These are phyloP conservation scores for Scortum barcoo DNA, from an alignment of 2,113 vertebrate species.

Conservation along the genomic window DNA sequence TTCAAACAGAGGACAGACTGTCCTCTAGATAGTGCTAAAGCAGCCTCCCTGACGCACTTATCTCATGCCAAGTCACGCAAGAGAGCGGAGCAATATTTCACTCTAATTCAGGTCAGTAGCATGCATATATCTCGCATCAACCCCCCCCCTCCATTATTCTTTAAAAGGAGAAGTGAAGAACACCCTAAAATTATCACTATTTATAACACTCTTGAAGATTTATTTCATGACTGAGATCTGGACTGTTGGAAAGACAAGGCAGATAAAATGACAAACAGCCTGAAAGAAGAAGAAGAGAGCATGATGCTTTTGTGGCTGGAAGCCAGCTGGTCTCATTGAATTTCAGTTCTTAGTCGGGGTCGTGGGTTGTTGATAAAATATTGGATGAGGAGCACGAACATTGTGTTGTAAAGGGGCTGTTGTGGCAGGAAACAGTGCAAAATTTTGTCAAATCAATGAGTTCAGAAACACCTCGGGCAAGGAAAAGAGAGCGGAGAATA, in stretches of 20 bases:
- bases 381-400: background rate
- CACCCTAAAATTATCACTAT: slow-evolving; percentile 35
- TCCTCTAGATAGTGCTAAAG: slow-evolving; percentile 72
- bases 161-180: slow-evolving; percentile 41
- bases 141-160: background rate
- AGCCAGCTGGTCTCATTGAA: background rate
- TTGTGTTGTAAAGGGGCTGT: slow-evolving; percentile 20
- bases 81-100: slow-evolving; percentile 73
- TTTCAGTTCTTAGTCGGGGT: background rate
- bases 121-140: slow-evolving; percentile 50
- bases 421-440: slow-evolving; percentile 22
- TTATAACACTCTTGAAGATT: slow-evolving; percentile 44
- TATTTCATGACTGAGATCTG: slow-evolving; percentile 7
- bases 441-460: slow-evolving; percentile 55
- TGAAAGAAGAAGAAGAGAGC: background rate
- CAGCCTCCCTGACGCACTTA: slow-evolving; percentile 64
- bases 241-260: background rate
- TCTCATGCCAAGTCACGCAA: slow-evolving; percentile 73
- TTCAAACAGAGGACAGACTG: slow-evolving; percentile 66
- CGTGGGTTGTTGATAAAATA: background rate
- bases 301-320: background rate
- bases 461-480: slow-evolving; percentile 39
- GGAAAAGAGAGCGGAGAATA: slow-evolving; percentile 16
- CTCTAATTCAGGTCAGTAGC: slow-evolving; percentile 67
- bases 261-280: slow-evolving; percentile 18